A percentile compares a stretch with the other conserved stretches of the same genome.
Evolutionary conservation across 2,113 vertebrate genomes (phyloP).

Genomic region (Myodes glareolus): DNA sequence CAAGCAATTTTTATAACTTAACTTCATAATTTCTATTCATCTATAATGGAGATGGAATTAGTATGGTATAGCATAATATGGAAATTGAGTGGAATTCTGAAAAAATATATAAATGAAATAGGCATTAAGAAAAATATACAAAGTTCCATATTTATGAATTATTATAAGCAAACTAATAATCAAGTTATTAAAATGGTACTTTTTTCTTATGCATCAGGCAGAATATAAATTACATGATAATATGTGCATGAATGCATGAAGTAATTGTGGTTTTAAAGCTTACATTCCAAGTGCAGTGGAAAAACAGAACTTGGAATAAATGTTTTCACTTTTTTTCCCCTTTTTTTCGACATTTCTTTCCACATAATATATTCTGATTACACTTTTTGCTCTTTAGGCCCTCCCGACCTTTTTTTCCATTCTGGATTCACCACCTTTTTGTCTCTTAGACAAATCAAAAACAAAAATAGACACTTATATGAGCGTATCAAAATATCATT

Average conservation of each 20-base stretch:
- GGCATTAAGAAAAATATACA: background rate
- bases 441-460: background rate
- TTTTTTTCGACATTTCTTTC: background rate
- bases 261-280: background rate
- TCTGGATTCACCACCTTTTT: too few species aligned
- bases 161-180: background rate
- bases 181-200: background rate
- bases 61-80: background rate
- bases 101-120: background rate
- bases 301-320: background rate
- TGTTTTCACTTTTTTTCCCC: background rate
- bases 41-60: background rate
- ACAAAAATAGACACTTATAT: background rate
- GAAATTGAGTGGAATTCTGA: background rate
- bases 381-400: background rate
- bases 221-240: background rate
- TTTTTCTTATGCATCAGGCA: background rate
- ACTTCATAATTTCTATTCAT: background rate
- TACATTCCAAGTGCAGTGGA: background rate
- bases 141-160: background rate
- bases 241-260: background rate
- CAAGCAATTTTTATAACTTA: background rate
- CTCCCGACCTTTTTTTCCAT: background rate
- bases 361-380: background rate
- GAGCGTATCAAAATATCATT: too few species aligned